Base-by-base conservation (phyloP, 2,888 invertebrate genomes). In the Patella ulyssiponensis region DNA sequence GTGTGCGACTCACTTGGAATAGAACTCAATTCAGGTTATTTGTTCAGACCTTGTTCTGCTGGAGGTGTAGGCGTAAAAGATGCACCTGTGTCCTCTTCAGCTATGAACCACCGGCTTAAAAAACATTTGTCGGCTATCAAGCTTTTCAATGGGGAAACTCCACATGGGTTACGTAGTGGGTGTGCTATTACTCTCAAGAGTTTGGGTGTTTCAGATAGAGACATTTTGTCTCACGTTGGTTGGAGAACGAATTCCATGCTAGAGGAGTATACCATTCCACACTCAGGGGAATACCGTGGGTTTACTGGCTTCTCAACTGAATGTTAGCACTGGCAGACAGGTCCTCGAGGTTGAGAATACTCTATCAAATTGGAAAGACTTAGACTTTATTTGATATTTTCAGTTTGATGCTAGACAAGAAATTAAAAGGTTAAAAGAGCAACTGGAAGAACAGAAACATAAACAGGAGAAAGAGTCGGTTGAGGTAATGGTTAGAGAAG, bases 131-230 rank as follows among this genome's bases (percentile, higher is more conserved):
- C 52, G 70, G 54, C 20, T 15, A n/a, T 71, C 23, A 23, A 53
- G 20, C 27, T 75, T 14, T 53, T 23, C 23, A 52, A 75, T 9
- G 75, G 75, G 52, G 75, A 75, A 75, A 70, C 69, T 54, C 74
- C 64, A 9, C 64, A 64, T 64, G 23, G 23, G 20, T 64, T 64
- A n/a, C 20, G 64, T 11, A 64, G 64, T 52, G 75, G 75, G 44
- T 75, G 75, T 75, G 75, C 75, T 23, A 23, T 75, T 51, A 75
- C 51, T 27, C 27, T 75, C n/a, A n/a, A 11, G 14, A 14, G 27
- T 3, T 51, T 20, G 23, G 71, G 71, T n/a, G n/a, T 27, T 53
- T 53, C 20, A 20, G 56, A 69, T 33, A 33, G 20, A 54, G 69
- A 71, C 27, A 71, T 75, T 70, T 70, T 75, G 53, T 53, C 69